Conservation (phyloP, 2,797 vertebrate genomes). For the Scomberomorus guttatus region DNA sequence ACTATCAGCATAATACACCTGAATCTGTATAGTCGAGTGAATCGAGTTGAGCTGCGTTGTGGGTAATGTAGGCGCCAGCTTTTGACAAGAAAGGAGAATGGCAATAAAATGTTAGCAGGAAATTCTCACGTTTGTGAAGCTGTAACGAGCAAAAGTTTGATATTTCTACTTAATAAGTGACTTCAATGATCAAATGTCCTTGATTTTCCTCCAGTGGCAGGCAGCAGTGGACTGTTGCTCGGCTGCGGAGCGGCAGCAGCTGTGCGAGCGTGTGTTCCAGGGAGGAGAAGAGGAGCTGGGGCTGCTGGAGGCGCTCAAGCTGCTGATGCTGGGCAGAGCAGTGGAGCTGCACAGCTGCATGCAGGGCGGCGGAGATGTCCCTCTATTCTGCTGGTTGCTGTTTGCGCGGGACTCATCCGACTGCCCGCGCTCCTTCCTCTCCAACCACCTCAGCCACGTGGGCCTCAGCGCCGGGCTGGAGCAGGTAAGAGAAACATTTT, state of each 20-base stretch:
- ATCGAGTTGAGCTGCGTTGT: too few relatives aligned
- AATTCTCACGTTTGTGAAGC: neutral
- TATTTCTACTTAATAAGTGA: neutral
- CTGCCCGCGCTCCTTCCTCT: constrained; percentile 91
- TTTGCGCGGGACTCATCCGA: constrained; percentile 95
- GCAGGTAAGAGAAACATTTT: constrained; percentile 85
- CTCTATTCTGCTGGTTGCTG: constrained; percentile 95
- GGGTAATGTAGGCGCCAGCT: too few relatives aligned
- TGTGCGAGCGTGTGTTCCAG: constrained; percentile 91
- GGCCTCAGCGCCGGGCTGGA: constrained; percentile 95
- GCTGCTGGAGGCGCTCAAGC: constrained; percentile 95
- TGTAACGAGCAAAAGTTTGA: neutral
- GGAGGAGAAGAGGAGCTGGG: constrained; percentile 93
- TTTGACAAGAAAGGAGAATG: too few relatives aligned
- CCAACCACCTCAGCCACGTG: constrained; percentile 95
- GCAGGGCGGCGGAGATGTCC: constrained; percentile 89
- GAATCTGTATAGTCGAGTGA: too few relatives aligned
- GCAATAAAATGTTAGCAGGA: too few relatives aligned
- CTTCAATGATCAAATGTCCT: neutral
- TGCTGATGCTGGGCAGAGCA: constrained; percentile 94
- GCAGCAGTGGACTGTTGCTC: constrained; percentile 84
- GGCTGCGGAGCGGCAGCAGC: constrained; percentile 83
- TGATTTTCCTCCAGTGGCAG: constrained; percentile 86
- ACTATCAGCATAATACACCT: too few relatives aligned
- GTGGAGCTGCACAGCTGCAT: constrained; percentile 89